Evolutionary conservation across 2,888 invertebrate genomes (phyloP).

Genomic region (Oligia latruncula): DNA sequence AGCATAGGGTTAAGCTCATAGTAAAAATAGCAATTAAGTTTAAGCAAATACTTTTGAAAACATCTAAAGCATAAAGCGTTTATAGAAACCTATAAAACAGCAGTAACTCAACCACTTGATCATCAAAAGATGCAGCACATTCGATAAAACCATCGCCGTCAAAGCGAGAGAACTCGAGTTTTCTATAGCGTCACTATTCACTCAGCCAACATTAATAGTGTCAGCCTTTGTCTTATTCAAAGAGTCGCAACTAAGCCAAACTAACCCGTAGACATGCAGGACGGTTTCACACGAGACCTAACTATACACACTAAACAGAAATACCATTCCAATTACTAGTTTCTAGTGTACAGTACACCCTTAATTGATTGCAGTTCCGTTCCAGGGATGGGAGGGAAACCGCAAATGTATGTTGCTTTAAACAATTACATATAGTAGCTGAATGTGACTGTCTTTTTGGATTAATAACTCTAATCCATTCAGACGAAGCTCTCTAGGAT

Average conservation of each 20-base stretch:
- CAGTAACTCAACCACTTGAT: constrained; percentile 21
- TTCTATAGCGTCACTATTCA: constrained; percentile 58
- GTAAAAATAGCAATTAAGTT: constrained; percentile 8
- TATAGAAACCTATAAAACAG: constrained; percentile 1
- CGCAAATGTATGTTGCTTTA: constrained; percentile 65
- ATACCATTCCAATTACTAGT: constrained; percentile 67
- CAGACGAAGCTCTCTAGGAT: constrained; percentile 21
- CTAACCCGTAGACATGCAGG: constrained; percentile 58
- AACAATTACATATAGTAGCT: constrained; percentile 54
- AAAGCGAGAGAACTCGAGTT: constrained; percentile 46
- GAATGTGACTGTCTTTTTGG: constrained; percentile 42
- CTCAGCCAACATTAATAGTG: constrained; percentile 61
- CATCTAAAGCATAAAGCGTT: constrained; percentile 9
- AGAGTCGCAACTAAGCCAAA: constrained; percentile 70
- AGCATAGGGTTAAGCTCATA: not conserved
- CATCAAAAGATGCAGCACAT: constrained; percentile 26
- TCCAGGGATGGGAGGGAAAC: constrained; percentile 49
- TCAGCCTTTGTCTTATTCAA: constrained; percentile 67
- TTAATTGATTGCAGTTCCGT: constrained; percentile 73
- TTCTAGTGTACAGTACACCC: constrained; percentile 61
- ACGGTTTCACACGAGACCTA: constrained; percentile 49
- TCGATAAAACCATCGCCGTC: constrained; percentile 37
- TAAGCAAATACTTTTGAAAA: constrained; percentile 5
- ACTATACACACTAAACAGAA: constrained; percentile 60
- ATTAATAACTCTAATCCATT: constrained; percentile 57